These are phyloP conservation scores for Cinclus mexicanus DNA, from an alignment of 2,113 vertebrate genomes.

Conservation along the genomic window DNA sequence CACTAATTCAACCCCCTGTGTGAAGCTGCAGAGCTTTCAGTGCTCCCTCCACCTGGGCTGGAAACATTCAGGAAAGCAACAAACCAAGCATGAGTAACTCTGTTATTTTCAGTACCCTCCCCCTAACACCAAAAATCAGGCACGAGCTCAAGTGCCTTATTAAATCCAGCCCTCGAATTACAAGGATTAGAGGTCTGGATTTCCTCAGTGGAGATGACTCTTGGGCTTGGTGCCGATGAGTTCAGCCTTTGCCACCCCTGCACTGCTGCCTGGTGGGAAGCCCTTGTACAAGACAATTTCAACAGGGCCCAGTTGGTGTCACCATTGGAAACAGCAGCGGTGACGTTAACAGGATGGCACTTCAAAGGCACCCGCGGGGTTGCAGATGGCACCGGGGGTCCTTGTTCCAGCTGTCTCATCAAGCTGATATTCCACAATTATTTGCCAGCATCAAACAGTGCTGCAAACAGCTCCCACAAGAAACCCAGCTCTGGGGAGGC, in stretches of 20 bases:
- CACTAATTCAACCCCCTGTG: background rate
- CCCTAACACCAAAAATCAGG: background rate
- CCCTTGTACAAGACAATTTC: slow-evolving; percentile 4
- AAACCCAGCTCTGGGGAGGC: accelerated
- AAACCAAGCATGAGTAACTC: background rate
- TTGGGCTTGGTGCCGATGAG: background rate
- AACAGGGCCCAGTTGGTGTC: slow-evolving; percentile 34
- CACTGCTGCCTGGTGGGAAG: slow-evolving; percentile 33
- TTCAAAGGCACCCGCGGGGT: slow-evolving; percentile 21
- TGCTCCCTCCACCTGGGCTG: background rate
- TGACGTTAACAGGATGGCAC: slow-evolving; percentile 46
- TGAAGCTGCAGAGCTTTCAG: background rate
- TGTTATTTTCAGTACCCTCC: background rate
- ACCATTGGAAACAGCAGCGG: slow-evolving; percentile 47
- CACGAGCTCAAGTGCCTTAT: background rate
- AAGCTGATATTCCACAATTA: background rate
- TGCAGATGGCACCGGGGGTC: slow-evolving; percentile 48
- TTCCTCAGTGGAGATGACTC: background rate
- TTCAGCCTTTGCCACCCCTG: background rate
- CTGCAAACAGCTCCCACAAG: background rate
- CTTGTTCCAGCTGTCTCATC: slow-evolving; percentile 58
- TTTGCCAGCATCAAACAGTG: background rate
- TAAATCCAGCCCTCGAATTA: background rate
- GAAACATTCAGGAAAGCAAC: background rate
- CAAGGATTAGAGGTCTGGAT: background rate